These are phyloP conservation scores for Orgyia antiqua DNA, from an alignment of 2,888 invertebrate species.

Conservation along the genomic window DNA sequence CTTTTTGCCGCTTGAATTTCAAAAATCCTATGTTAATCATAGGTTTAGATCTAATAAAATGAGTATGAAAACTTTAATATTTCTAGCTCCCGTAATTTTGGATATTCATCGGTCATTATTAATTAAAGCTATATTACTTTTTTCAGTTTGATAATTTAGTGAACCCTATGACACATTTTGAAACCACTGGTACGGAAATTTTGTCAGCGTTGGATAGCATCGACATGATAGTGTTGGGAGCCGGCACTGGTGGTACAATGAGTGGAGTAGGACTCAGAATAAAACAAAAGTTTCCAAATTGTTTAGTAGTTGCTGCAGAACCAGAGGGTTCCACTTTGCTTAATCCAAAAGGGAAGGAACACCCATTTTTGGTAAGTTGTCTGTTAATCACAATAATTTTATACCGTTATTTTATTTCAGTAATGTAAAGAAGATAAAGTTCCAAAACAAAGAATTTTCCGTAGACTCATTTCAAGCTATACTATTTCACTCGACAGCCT, in stretches of 20 bases:
- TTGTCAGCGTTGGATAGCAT: constrained; percentile 81
- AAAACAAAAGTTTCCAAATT: constrained; percentile 86
- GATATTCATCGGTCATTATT: too few relatives aligned
- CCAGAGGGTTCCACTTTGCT: constrained; percentile 86
- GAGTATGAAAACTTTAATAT: too few relatives aligned
- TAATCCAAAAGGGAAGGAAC: constrained; percentile 22
- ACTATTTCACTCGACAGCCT: too few relatives aligned
- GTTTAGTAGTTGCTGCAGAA: constrained; percentile 89
- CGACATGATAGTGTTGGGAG: constrained; percentile 87
- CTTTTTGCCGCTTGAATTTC: too few relatives aligned
- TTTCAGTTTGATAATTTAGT: constrained; percentile 90
- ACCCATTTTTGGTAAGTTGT: constrained; percentile 32
- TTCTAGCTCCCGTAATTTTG: too few relatives aligned
- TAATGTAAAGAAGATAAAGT: too few relatives aligned
- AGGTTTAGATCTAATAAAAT: too few relatives aligned
- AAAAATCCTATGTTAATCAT: too few relatives aligned
- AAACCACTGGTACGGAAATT: constrained; percentile 94
- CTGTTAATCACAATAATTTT: too few relatives aligned
- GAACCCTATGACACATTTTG: constrained; percentile 96
- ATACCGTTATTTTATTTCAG: too few relatives aligned
- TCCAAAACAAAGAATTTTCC: too few relatives aligned
- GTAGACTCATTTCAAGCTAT: too few relatives aligned
- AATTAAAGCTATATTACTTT: neutral
- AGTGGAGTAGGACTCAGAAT: constrained; percentile 91
- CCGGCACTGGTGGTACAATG: constrained; percentile 96